Evolutionary conservation across 2,888 invertebrate genomes (phyloP), one percentile per base, ranked within the genome.

Genomic region (Idaea aversata): DNA sequence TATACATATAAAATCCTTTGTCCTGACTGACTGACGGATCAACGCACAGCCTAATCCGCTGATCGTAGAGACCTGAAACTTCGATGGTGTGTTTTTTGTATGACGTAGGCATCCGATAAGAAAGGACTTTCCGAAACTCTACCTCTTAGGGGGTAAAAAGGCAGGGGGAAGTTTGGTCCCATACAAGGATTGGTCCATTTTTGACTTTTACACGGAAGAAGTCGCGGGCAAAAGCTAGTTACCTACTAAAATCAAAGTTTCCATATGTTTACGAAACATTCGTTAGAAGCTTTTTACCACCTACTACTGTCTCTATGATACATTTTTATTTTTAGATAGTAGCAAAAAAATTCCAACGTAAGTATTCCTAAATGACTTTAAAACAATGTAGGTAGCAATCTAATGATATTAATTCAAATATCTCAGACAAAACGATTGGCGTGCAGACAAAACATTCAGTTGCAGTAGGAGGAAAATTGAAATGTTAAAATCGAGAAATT

Each of bases 361-460:
- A 47, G 47, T 47, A 47, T 10, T 47, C 47, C 13, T 47, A 5
- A 47, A 6, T 47, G 7, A 47, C 47, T 47, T 47, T 47, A 47
- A 47, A 47, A 47, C 47, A 47, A 47, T 47, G 47, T 47, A 47
- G 10, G 10, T 47, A 47, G 47, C 47, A 47, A 47, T 47, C 47
- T 47, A 7, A 10, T 10, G 13, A 59, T 25, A 10, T 63, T 15
- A 35, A 57, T 71, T 67, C 58, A 64, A 63, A 34, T 70, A 71
- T 72, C 63, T 72, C 73, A 75, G 67, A 71, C 63, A 68, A 72
- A 70, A 47, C 67, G 67, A 64, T 69, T 74, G 76, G 69, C 74
- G 62, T 69, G 74, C 75, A 79, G 79, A 78, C 76, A 77, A 76
- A 78, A 78, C 75, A 78, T 65, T 6, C 10, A 38, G 38, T 38